Evolutionary conservation across 2,797 vertebrate species (phyloP), one percentile per base, ranked within the genome.

Genomic region (Tinamus major): DNA sequence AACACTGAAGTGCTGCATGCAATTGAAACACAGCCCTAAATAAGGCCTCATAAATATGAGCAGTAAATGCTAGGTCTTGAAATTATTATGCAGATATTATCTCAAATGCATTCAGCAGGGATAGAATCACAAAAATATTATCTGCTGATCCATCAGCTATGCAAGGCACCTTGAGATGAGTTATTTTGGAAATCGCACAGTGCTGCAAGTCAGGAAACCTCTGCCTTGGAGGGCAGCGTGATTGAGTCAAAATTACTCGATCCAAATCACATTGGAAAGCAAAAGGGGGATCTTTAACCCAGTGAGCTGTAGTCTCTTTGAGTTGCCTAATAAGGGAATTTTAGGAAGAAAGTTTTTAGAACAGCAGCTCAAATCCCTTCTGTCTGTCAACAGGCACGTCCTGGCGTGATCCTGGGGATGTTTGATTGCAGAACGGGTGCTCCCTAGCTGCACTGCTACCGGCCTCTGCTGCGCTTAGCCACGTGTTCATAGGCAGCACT

Each of bases 11-110:
- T 16, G 3, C 59, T 51, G 55, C 4, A 23, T 75, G 39, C 42
- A 70, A 85, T 68, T 63, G 74, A 96, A 95, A 74, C 51, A 86
- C 51, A 87, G 37, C 17, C 74, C 95, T 93, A 69, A 87, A 85
- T 51, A 80, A 82, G 3, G 7, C n/a, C 49, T 77, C 41, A 48
- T 72, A 33, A 63, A 55, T 81, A 80, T 31, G 74, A 88, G 56
- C 18, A 58, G 76, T 23, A 70, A 67, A 63, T 65, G 19, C 21
- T 75, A 81, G 48, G 69, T 21, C 68, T 63, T 61, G 44, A 29
- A 85, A 89, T 79, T 71, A 44, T 78, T 75, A 53, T 21, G 19
- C 24, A 71, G 23, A 13, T 79, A 35, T 46, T 55, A 31, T 46
- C 9, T n/a, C 71, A 69, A 78, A 75, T 69, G 37, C 29, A 44